phyloP scores from a whole-genome alignment of 2,888 invertebrate species.

The Meiosimyza platycephala region DNA sequence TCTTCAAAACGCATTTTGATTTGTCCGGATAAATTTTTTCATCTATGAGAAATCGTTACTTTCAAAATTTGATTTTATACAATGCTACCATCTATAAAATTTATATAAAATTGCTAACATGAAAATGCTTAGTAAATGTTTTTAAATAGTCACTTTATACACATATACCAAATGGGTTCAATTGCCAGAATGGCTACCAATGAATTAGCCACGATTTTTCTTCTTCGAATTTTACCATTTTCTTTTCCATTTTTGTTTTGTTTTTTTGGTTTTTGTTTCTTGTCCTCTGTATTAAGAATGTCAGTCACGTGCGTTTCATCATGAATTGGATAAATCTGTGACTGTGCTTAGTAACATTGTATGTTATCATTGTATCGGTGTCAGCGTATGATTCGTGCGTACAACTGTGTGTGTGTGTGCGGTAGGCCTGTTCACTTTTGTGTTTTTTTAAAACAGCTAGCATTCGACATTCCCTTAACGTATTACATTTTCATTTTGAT shows the following conservation, averaged over 20 bases:
- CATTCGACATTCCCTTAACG: conserved; percentile 5
- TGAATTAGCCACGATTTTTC: conserved; percentile 28
- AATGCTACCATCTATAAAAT: too few relatives aligned
- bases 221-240: not conserved
- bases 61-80: too few relatives aligned
- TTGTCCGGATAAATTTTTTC: too few relatives aligned
- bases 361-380: conserved; percentile 4
- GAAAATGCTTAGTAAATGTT: too few relatives aligned
- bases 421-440: not conserved
- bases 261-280: not conserved
- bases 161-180: too few relatives aligned
- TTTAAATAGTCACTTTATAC: too few relatives aligned
- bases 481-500: conserved; percentile 14
- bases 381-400: not conserved
- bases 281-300: conserved; percentile 17
- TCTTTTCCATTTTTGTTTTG: not conserved
- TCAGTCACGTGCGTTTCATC: conserved; percentile 25
- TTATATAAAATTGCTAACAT: too few relatives aligned
- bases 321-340: conserved; percentile 33
- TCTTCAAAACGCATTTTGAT: too few relatives aligned
- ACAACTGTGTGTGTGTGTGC: not conserved
- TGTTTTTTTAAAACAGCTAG: not conserved
- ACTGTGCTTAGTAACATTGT: conserved; percentile 15
- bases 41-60: too few relatives aligned
- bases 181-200: not conserved